Conservation (phyloP, 2,888 invertebrate species). For the Glaucopsyche alexis region DNA sequence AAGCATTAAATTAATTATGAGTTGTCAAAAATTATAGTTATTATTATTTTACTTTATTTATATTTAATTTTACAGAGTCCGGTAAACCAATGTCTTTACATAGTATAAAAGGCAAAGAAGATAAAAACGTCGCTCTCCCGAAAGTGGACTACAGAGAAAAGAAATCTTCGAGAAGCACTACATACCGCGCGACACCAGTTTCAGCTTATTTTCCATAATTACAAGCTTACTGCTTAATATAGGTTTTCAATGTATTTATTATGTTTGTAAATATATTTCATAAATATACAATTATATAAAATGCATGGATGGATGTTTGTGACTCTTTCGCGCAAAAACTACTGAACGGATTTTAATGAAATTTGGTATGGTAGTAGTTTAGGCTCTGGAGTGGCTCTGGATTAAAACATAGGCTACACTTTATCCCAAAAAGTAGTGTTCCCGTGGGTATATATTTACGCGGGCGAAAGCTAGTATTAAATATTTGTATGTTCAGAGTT, state of each 20-base stretch:
- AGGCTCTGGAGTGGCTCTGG: too few species aligned
- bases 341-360: too few species aligned
- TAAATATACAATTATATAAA: slow-evolving; percentile 13
- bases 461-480: too few species aligned
- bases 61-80: slow-evolving; percentile 45
- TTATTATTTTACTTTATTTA: not conserved
- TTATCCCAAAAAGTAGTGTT: too few species aligned
- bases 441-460: too few species aligned
- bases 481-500: too few species aligned
- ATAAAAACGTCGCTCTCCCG: slow-evolving; percentile 58
- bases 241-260: not conserved
- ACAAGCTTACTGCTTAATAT: not conserved
- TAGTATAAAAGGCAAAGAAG: slow-evolving; percentile 63
- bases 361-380: too few species aligned
- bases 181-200: slow-evolving; percentile 66
- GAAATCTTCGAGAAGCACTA: slow-evolving; percentile 58
- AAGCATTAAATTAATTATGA: too few species aligned
- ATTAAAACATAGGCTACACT: too few species aligned
- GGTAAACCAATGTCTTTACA: slow-evolving; percentile 43
- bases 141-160: slow-evolving; percentile 72
- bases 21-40: not conserved
- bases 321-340: too few species aligned
- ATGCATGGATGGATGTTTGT: too few species aligned
- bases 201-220: slow-evolving; percentile 70
- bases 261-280: slow-evolving; percentile 19